phyloP scores from a whole-genome alignment of 2,797 vertebrate species.

The Oryzias sinensis region DNA sequence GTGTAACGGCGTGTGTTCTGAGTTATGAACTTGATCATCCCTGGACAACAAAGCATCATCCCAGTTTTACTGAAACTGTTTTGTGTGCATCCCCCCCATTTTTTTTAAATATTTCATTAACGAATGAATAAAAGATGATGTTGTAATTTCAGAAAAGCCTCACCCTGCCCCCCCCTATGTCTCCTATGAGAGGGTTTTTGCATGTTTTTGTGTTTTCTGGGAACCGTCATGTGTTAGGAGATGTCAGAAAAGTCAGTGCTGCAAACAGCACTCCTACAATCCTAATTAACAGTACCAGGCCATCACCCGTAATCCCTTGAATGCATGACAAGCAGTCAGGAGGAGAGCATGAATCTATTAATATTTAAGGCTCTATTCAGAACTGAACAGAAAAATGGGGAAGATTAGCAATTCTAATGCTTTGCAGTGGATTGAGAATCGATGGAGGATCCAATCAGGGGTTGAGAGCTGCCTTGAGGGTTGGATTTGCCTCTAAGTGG shows the following conservation, averaged over 20 bases:
- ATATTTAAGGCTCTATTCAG: conserved; percentile 70
- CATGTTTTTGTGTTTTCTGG: conserved; percentile 1
- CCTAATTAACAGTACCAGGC: conserved; percentile 62
- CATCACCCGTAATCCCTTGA: conserved; percentile 44
- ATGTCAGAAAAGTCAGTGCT: conserved; percentile 38
- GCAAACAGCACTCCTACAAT: conserved; percentile 54
- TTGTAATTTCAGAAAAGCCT: conserved; percentile 7
- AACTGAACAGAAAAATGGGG: conserved; percentile 52
- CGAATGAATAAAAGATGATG: conserved; percentile 3
- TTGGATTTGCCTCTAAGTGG: conserved; percentile 26
- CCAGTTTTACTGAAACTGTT: neutral
- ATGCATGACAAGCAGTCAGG: conserved; percentile 53
- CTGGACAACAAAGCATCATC: conserved; percentile 1
- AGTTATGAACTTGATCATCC: conserved; percentile 3
- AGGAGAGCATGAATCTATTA: conserved; percentile 52
- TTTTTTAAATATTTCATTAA: conserved; percentile 11
- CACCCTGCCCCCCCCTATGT: neutral
- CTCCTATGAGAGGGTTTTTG: conserved; percentile 13
- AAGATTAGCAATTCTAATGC: conserved; percentile 75
- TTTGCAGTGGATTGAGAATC: conserved; percentile 40
- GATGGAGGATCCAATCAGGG: conserved; percentile 39
- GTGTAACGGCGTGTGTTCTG: conserved; percentile 22
- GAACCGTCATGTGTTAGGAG: conserved; percentile 13
- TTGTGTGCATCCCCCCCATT: neutral
- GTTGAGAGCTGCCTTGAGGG: conserved; percentile 35